Conservation (phyloP, 2,888 invertebrate species). For the Dendrolimus pini region DNA sequence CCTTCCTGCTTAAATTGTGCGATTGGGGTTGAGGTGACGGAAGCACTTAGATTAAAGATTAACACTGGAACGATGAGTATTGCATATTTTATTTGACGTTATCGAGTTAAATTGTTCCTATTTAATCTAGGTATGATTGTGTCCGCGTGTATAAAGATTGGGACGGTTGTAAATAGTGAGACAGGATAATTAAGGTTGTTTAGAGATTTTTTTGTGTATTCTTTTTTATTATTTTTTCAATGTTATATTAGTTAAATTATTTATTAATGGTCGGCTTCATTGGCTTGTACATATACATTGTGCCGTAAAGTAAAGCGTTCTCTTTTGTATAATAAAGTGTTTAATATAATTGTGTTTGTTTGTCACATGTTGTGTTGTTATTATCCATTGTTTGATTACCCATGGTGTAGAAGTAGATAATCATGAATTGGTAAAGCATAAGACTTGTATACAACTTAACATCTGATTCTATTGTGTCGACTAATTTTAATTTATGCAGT, state of each 20-base stretch:
- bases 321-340: conserved; percentile 38
- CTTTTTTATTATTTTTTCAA: conserved; percentile 20
- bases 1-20: conserved; percentile 62
- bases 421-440: not conserved
- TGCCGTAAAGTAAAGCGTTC: conserved; percentile 34
- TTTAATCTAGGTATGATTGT: conserved; percentile 55
- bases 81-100: too few relatives aligned
- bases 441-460: not conserved
- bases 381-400: conserved; percentile 17
- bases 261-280: conserved; percentile 43
- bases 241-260: conserved; percentile 38
- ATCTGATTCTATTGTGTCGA: too few relatives aligned
- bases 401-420: not conserved
- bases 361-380: conserved; percentile 18
- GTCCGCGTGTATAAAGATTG: conserved; percentile 30
- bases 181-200: conserved; percentile 21
- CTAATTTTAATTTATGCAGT: not conserved
- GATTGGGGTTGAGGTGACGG: conserved; percentile 68
- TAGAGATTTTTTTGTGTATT: conserved; percentile 19
- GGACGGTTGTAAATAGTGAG: conserved; percentile 42
- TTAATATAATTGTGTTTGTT: conserved; percentile 21
- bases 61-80: conserved; percentile 15
- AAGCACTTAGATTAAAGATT: conserved; percentile 56
- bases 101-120: conserved; percentile 35
- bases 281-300: conserved; percentile 49